These are phyloP conservation scores for Magallana gigas DNA, from an alignment of 1,140 invertebrate genomes.

Conservation along the genomic window DNA sequence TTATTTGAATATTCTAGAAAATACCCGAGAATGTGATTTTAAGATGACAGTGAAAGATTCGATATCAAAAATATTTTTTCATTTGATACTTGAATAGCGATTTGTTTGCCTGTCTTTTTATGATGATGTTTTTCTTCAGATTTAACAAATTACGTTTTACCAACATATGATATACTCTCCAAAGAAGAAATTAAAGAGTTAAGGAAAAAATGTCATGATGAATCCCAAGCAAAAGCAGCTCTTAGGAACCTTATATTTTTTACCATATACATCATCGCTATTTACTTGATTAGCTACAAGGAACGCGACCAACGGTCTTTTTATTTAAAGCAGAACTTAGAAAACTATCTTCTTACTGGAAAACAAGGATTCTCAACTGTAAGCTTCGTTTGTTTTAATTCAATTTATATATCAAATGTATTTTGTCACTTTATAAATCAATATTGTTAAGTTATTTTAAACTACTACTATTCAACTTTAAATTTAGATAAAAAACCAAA, in stretches of 20 bases:
- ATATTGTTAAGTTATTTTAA: too few relatives aligned
- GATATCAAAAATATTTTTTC: too few relatives aligned
- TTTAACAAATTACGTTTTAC: neutral
- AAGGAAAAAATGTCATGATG: slow-evolving; percentile 32
- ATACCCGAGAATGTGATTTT: too few relatives aligned
- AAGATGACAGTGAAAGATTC: too few relatives aligned
- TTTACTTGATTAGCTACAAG: slow-evolving; percentile 57
- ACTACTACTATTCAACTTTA: too few relatives aligned
- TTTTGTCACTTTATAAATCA: too few relatives aligned
- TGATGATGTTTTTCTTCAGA: too few relatives aligned
- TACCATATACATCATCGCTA: slow-evolving; percentile 51
- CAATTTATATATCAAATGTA: too few relatives aligned
- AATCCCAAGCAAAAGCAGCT: slow-evolving; percentile 50
- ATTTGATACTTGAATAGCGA: too few relatives aligned
- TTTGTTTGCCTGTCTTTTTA: too few relatives aligned
- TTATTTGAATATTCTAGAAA: too few relatives aligned
- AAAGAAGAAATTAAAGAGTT: slow-evolving; percentile 47
- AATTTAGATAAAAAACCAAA: too few relatives aligned
- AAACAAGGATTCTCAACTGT: slow-evolving; percentile 50
- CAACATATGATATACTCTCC: slow-evolving; percentile 47
- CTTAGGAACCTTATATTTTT: slow-evolving; percentile 57
- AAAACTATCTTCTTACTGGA: slow-evolving; percentile 40
- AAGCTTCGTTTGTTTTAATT: neutral
- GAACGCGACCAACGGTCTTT: slow-evolving; percentile 58
- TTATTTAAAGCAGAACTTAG: slow-evolving; percentile 49